Evolutionary conservation across 2,797 vertebrate species (phyloP).

Genomic region (Cryptoprocta ferox): DNA sequence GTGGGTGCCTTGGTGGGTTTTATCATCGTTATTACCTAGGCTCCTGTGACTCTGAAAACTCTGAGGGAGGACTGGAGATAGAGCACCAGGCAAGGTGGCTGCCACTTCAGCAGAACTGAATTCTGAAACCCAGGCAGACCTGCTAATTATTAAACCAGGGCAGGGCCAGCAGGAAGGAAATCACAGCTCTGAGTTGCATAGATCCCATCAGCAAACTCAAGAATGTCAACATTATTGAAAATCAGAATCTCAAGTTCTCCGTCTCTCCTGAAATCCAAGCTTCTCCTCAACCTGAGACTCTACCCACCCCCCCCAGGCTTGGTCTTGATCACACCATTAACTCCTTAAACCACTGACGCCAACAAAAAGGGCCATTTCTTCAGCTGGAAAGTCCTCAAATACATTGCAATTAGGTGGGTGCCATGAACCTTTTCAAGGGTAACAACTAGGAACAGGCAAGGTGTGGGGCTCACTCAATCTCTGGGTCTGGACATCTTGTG

Average conservation of each 20-base stretch:
- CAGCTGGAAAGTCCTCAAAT: slow-evolving; percentile 74
- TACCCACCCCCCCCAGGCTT: fast-evolving
- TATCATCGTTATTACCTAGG: neutral
- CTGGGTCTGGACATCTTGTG: neutral
- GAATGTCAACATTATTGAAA: neutral
- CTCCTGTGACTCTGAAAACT: neutral
- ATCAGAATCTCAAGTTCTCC: neutral
- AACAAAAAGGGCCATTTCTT: slow-evolving; percentile 73
- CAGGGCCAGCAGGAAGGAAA: neutral
- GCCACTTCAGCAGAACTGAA: neutral
- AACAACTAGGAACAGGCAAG: slow-evolving; percentile 48
- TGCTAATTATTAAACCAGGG: neutral
- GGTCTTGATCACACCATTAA: slow-evolving; percentile 68
- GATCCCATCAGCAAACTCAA: neutral
- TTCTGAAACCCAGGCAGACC: neutral
- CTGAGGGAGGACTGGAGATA: neutral
- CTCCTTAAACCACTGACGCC: slow-evolving; percentile 73
- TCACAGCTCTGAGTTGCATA: neutral
- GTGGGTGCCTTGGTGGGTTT: neutral
- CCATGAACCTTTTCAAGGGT: slow-evolving; percentile 74
- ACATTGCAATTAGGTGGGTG: slow-evolving; percentile 68
- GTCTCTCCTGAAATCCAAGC: neutral
- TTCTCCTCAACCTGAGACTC: slow-evolving; percentile 25
- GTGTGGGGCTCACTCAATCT: fast-evolving
- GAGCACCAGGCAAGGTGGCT: neutral